Base-by-base conservation (phyloP, 2,113 vertebrate species). In the Oenanthe melanoleuca region DNA sequence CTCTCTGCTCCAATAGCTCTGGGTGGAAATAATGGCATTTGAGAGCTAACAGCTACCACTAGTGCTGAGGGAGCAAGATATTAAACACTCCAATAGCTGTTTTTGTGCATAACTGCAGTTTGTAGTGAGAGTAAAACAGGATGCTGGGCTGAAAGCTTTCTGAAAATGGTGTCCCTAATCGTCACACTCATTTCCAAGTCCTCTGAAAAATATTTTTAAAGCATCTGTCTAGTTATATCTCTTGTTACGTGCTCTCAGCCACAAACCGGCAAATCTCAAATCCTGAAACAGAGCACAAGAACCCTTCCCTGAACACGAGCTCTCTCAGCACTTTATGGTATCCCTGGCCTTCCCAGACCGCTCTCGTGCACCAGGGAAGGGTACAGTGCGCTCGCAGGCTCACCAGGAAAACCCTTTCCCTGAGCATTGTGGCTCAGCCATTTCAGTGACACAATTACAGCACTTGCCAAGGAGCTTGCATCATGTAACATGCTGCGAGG, bases 381-480 rank as follows among this genome's bases (percentile, higher is more conserved):
- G 38, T 9, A 81, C 1, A 34, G 61, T 22, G 34, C 1, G 2
- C 89, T 86, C 25, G 16, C 65, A 83, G 88, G 75, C 94, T 96
- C 61, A 64, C 89, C 66, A 93, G 38, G 79, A 93, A 84, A 97
- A 71, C 53, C 82, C 79, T 79, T 89, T 94, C 77, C 49, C 80
- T 8, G 66, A 92, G 71, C 74, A 31, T 11, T 69, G 89, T 74
- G 81, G 92, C 84, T 91, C 75, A 75, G 92, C 86, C 87, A 91
- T 86, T 94, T 80, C 85, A 92, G 94, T 88, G 91, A 96, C 93
- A 95, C 89, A 96, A 22, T 92, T 88, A 71, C 69, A 88, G 92
- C 65, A 5, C 78, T 83, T 96, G 69, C 84, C 87, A 93, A 92
- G 92, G 45, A 81, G 86, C 91, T 96, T 95, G 96, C 96, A 88